phyloP scores from a whole-genome alignment of 2,797 vertebrate genomes.

The Alouatta caraya region DNA sequence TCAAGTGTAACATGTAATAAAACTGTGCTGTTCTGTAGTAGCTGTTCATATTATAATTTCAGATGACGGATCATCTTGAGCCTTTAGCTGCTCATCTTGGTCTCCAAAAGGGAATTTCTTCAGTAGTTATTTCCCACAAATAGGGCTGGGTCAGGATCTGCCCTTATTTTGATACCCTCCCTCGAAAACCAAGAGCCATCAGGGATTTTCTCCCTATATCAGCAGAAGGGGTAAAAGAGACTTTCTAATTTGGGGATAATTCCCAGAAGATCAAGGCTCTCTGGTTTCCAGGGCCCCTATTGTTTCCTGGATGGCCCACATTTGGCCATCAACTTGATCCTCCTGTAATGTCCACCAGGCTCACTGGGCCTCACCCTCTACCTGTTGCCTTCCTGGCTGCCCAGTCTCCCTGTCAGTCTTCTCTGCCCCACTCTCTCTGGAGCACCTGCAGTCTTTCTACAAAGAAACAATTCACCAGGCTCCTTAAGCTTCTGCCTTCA shows the following conservation, averaged over 20 bases:
- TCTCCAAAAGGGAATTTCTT: conserved; percentile 35
- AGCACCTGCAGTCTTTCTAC: neutral
- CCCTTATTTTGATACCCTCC: neutral
- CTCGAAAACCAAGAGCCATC: neutral
- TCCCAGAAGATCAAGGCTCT: neutral
- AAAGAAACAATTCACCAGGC: neutral
- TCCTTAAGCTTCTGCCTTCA: neutral
- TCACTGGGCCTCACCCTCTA: neutral
- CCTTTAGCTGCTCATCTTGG: conserved; percentile 1
- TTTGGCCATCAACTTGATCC: neutral
- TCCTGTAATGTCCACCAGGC: neutral
- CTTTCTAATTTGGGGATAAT: neutral
- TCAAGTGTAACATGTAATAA: neutral
- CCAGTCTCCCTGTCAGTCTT: neutral
- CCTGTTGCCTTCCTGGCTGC: neutral
- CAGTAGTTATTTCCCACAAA: neutral
- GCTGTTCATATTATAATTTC: neutral
- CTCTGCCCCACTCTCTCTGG: neutral
- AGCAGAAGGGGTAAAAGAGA: neutral
- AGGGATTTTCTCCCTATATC: neutral
- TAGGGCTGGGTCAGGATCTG: neutral
- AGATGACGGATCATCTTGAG: neutral
- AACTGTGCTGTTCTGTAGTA: neutral
- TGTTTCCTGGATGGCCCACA: neutral
- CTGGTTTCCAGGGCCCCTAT: neutral